Percentiles rank a stretch among this genome's conserved stretches.
phyloP scores from a whole-genome alignment of 1,140 invertebrate genomes.

The Neuroterus valhalla region DNA sequence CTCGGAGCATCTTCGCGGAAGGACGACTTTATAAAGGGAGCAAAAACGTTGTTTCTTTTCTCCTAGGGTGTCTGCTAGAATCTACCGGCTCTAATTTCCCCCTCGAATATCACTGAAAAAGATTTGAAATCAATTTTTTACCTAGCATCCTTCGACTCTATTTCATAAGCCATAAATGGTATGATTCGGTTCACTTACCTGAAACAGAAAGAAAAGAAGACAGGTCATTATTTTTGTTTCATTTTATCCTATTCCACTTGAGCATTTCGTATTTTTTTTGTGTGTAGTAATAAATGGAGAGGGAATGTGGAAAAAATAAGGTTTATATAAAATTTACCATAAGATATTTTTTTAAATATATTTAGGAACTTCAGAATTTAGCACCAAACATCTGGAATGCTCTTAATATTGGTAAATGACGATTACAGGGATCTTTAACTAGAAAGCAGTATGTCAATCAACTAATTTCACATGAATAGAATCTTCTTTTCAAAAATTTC shows the following conservation, averaged over 20 bases:
- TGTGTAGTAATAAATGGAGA: too few relatives aligned
- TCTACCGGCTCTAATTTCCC: slow-evolving; percentile 5
- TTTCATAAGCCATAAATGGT: background rate
- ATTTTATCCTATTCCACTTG: too few relatives aligned
- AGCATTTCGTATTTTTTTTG: background rate
- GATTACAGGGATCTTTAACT: too few relatives aligned
- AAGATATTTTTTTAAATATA: too few relatives aligned
- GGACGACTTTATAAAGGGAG: slow-evolving; percentile 40
- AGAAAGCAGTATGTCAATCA: too few relatives aligned
- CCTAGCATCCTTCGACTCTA: background rate
- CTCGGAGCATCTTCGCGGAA: slow-evolving; percentile 58
- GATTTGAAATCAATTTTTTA: background rate
- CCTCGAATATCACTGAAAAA: background rate
- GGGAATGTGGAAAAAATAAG: too few relatives aligned
- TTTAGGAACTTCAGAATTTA: too few relatives aligned
- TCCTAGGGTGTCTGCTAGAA: background rate
- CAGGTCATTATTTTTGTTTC: background rate
- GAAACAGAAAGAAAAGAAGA: background rate
- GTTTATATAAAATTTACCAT: too few relatives aligned
- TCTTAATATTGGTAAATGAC: too few relatives aligned
- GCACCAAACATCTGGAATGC: too few relatives aligned
- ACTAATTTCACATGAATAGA: too few relatives aligned
- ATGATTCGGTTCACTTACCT: background rate
- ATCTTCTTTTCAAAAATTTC: too few relatives aligned
- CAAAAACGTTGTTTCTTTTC: background rate